phyloP scores from a whole-genome alignment of 2,797 vertebrate species.

The Amniataba percoides region DNA sequence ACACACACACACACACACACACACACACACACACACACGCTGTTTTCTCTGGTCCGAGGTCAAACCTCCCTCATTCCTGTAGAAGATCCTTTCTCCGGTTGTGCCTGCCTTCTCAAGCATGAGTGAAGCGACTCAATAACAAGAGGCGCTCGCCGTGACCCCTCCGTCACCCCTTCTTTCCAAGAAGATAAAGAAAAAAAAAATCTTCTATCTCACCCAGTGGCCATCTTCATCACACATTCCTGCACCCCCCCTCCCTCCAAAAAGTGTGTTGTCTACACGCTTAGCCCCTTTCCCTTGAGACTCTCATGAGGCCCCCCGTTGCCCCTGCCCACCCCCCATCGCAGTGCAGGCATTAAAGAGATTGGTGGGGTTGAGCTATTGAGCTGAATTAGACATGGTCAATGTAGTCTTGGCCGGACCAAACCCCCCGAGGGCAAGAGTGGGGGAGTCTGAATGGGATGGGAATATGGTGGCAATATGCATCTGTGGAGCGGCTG shows the following conservation, averaged over 20 bases:
- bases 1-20: constrained; percentile 9
- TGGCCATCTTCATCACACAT: constrained; percentile 57
- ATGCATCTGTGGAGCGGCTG: constrained; percentile 33
- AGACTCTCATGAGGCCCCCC: constrained; percentile 52
- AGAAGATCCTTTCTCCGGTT: constrained; percentile 58
- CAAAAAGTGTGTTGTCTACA: constrained; percentile 55
- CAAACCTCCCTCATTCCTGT: constrained; percentile 52
- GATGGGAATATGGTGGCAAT: constrained; percentile 68
- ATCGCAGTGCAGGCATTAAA: constrained; percentile 73
- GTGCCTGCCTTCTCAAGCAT: constrained; percentile 65
- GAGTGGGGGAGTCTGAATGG: constrained; percentile 55
- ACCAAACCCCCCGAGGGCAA: constrained; percentile 74
- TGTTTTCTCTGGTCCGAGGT: constrained; percentile 31
- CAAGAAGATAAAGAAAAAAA: constrained; percentile 44
- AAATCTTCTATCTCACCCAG: constrained; percentile 59
- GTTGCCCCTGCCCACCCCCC: constrained; percentile 56
- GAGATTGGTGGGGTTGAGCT: constrained; percentile 84
- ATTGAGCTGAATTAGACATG: constrained; percentile 89
- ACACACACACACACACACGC: constrained; percentile 7
- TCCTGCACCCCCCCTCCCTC: constrained; percentile 44
- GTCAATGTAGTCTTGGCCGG: constrained; percentile 85
- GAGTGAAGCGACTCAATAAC: constrained; percentile 68
- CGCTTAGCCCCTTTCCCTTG: constrained; percentile 47
- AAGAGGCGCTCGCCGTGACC: constrained; percentile 63
- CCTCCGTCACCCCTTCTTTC: constrained; percentile 44